phyloP scores from a whole-genome alignment of 2,113 vertebrate genomes.

The Labeo rohita region DNA sequence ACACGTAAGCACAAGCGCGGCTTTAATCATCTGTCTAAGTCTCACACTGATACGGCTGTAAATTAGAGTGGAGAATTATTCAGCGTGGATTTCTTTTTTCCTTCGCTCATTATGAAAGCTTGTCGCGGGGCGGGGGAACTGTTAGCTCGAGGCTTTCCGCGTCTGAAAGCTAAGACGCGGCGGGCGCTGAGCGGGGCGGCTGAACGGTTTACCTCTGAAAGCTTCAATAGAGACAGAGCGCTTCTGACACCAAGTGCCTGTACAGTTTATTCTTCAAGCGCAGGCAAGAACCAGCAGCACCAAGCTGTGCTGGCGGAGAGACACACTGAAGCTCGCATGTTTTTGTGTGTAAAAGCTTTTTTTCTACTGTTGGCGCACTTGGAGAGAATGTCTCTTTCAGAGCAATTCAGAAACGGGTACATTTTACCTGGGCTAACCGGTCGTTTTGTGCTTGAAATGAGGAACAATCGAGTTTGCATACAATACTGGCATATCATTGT shows the following conservation, averaged over 20 bases:
- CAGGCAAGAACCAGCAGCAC: constrained; percentile 57
- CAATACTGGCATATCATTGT: background rate
- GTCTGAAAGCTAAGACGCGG: constrained; percentile 48
- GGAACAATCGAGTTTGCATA: background rate
- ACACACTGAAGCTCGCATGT: background rate
- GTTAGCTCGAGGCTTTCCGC: constrained; percentile 47
- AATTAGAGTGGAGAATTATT: constrained; percentile 67
- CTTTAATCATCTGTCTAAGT: constrained; percentile 59
- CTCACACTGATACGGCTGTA: constrained; percentile 59
- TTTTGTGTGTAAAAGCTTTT: constrained; percentile 24
- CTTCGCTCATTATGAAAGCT: constrained; percentile 56
- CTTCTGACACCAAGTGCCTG: constrained; percentile 58
- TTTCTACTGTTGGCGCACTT: background rate
- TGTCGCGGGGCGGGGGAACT: constrained; percentile 56
- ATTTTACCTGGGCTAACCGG: background rate
- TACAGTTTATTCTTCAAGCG: constrained; percentile 64
- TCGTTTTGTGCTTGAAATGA: background rate
- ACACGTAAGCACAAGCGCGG: constrained; percentile 45
- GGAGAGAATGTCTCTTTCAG: background rate
- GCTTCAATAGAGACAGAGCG: constrained; percentile 62
- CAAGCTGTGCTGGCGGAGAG: constrained; percentile 47
- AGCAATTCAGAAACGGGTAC: background rate
- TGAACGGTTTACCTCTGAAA: constrained; percentile 57
- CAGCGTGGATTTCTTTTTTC: constrained; percentile 54
- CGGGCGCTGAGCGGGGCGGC: background rate